These are phyloP conservation scores for Xestoiulus laeticollis DNA, from an alignment of 2,888 invertebrate genomes.

Conservation along the genomic window DNA sequence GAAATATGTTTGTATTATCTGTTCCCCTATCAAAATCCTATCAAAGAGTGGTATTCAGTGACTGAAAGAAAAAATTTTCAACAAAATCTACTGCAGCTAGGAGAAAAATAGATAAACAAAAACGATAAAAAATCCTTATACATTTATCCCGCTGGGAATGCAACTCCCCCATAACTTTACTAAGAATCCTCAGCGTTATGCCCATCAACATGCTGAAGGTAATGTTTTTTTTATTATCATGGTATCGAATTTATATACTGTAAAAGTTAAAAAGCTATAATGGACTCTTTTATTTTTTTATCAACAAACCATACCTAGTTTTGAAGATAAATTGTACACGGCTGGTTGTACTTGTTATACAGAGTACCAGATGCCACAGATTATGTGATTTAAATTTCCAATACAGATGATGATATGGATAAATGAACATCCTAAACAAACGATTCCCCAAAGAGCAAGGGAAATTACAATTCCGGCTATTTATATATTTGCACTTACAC, in stretches of 20 bases:
- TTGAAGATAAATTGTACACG: neutral
- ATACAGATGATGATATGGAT: neutral
- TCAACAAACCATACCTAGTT: neutral
- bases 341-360: no score
- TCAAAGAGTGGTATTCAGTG: neutral
- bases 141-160: neutral
- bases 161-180: neutral
- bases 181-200: neutral
- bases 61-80: neutral
- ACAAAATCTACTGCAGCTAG: neutral
- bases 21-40: neutral
- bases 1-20: neutral
- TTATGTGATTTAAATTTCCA: neutral
- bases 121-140: neutral
- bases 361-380: no score
- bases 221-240: slow-evolving; percentile 20
- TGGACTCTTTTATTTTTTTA: no score
- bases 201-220: neutral
- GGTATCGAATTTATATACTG: neutral
- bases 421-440: neutral
- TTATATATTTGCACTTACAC: neutral
- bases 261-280: neutral
- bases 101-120: neutral
- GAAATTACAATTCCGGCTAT: neutral
- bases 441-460: neutral